phyloP scores from a whole-genome alignment of 2,888 invertebrate species.

The Ctena decussata region DNA sequence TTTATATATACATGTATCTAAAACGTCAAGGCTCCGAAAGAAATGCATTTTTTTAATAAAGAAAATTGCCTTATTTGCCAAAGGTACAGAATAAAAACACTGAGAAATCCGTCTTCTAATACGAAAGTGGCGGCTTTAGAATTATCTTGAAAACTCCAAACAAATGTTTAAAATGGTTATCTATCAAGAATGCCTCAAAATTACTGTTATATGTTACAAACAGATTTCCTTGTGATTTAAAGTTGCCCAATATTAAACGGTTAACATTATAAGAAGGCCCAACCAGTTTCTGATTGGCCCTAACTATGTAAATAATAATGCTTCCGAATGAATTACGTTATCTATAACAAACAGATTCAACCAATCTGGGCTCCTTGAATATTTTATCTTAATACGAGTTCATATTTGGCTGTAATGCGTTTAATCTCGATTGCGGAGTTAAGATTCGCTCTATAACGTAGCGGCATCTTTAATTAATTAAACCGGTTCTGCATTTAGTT shows the following conservation, averaged over 20 bases:
- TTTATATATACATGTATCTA: too few species aligned
- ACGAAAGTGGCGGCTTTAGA: too few species aligned
- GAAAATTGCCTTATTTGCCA: too few species aligned
- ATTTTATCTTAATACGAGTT: constrained; percentile 66
- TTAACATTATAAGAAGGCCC: constrained; percentile 53
- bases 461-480: constrained; percentile 26
- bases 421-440: background rate
- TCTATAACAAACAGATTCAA: constrained; percentile 51
- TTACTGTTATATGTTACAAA: background rate
- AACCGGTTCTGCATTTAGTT: constrained; percentile 3
- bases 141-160: too few species aligned
- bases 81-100: too few species aligned
- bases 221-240: background rate
- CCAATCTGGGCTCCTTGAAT: constrained; percentile 55
- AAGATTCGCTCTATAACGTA: background rate
- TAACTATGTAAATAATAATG: constrained; percentile 58
- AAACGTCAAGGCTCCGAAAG: too few species aligned
- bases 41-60: too few species aligned
- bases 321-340: constrained; percentile 54
- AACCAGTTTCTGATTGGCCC: constrained; percentile 49
- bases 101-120: too few species aligned
- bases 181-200: background rate
- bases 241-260: constrained; percentile 4
- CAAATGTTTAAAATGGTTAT: too few species aligned
- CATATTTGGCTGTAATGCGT: constrained; percentile 23